These are phyloP conservation scores for Nasonia longicornis DNA, from an alignment of 1,140 invertebrate species.

Conservation along the genomic window DNA sequence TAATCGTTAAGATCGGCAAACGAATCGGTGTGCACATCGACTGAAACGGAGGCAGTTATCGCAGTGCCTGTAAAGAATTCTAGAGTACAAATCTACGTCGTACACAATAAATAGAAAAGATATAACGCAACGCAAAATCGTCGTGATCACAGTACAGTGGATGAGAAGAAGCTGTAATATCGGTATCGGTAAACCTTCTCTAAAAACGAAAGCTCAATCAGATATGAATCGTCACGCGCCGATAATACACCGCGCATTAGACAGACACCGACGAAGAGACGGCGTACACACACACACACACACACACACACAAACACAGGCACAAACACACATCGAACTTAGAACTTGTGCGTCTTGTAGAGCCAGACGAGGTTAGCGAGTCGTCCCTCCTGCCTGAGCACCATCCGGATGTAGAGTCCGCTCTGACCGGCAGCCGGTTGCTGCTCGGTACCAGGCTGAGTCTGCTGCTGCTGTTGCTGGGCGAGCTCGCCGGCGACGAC, in stretches of 20 bases:
- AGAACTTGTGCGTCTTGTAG: slow-evolving; percentile 68
- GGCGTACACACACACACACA: background rate
- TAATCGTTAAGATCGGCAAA: background rate
- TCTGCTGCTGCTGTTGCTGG: background rate
- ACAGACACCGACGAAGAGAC: background rate
- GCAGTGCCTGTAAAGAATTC: too few species aligned
- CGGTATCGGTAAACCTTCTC: too few species aligned
- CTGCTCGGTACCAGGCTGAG: slow-evolving; percentile 18
- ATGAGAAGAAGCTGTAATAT: too few species aligned
- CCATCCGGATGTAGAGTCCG: slow-evolving; percentile 63
- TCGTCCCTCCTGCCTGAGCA: slow-evolving; percentile 62
- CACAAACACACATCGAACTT: slow-evolving; percentile 46
- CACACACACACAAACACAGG: background rate
- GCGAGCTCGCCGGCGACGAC: slow-evolving; percentile 27
- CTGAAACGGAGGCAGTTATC: too few species aligned
- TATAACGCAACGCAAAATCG: too few species aligned
- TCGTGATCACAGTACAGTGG: too few species aligned
- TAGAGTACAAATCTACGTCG: too few species aligned
- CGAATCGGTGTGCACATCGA: background rate
- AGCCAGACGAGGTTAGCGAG: slow-evolving; percentile 62
- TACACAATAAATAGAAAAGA: too few species aligned
- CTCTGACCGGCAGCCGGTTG: slow-evolving; percentile 41
- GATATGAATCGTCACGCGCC: too few species aligned
- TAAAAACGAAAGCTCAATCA: too few species aligned
- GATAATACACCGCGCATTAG: too few species aligned